Percentiles rank a stretch among this genome's conserved stretches.
phyloP scores from a whole-genome alignment of 1,140 invertebrate genomes.

The Formica exsecta region DNA sequence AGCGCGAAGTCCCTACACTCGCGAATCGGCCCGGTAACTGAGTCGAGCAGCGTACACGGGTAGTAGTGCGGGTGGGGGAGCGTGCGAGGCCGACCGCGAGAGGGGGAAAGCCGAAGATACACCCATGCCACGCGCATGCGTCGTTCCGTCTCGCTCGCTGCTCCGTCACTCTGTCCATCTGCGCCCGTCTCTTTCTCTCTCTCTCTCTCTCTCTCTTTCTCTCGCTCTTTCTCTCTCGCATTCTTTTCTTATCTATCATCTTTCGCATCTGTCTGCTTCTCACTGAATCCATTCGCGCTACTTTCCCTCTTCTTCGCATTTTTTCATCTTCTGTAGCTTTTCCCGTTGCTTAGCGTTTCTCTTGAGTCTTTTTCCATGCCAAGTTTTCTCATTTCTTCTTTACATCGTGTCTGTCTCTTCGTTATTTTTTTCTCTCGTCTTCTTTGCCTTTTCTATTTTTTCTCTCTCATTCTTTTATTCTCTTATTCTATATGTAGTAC shows the following conservation, averaged over 20 bases:
- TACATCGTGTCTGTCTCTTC: not conserved
- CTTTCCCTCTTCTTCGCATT: slow-evolving; percentile 29
- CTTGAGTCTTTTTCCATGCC: not conserved
- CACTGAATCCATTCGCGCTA: not conserved
- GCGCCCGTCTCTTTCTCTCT: not conserved
- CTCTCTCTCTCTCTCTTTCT: not conserved
- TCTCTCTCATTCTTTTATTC: not conserved
- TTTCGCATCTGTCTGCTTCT: slow-evolving; percentile 22
- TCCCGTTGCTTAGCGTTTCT: slow-evolving; percentile 22
- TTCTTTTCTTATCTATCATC: slow-evolving; percentile 18
- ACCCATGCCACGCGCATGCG: slow-evolving; percentile 81
- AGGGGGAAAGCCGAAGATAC: slow-evolving; percentile 78
- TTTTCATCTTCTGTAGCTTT: slow-evolving; percentile 13
- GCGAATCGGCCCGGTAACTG: slow-evolving; percentile 85
- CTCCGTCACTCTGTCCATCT: slow-evolving; percentile 29
- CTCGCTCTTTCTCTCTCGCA: not conserved
- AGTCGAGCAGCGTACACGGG: slow-evolving; percentile 73
- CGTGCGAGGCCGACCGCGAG: slow-evolving; percentile 62
- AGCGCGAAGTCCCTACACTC: slow-evolving; percentile 80
- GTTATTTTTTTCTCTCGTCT: slow-evolving; percentile 19
- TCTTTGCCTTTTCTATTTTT: slow-evolving; percentile 9
- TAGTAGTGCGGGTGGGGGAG: slow-evolving; percentile 61
- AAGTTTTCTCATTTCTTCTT: slow-evolving; percentile 12
- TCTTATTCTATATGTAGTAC: not conserved
- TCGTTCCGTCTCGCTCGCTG: not conserved